Conservation (phyloP, 2,797 vertebrate species). For the Liparis tanakae region DNA sequence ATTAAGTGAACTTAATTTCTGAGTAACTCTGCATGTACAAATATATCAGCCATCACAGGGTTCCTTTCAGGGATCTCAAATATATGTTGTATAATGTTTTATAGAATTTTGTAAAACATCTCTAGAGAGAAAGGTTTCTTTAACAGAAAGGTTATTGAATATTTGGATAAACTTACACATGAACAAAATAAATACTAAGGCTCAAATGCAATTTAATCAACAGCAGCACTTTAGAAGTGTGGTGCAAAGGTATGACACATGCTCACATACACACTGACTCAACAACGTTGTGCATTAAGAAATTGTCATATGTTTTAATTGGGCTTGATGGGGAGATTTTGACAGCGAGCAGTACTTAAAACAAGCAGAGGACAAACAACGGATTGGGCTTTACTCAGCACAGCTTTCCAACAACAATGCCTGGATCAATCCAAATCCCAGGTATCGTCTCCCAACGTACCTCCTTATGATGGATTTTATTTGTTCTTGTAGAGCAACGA, state of each 20-base stretch:
- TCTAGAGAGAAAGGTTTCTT: not conserved
- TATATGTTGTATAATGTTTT: constrained; percentile 1
- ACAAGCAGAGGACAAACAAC: constrained; percentile 22
- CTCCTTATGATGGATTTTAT: not conserved
- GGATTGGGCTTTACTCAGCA: not conserved
- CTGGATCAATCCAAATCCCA: constrained; percentile 6
- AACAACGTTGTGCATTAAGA: constrained; percentile 23
- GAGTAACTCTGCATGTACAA: not conserved
- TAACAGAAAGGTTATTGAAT: not conserved
- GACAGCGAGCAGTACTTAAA: constrained; percentile 6
- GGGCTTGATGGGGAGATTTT: constrained; percentile 14
- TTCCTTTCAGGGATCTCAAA: not conserved
- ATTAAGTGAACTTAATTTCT: not conserved
- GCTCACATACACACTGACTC: constrained; percentile 8
- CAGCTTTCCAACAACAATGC: constrained; percentile 7
- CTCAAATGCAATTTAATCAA: constrained; percentile 16
- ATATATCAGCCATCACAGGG: not conserved
- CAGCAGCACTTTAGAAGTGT: constrained; percentile 1
- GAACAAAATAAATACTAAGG: constrained; percentile 2
- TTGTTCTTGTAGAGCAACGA: not conserved
- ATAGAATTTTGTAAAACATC: not conserved
- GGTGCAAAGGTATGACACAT: not conserved
- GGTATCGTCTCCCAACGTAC: not conserved
- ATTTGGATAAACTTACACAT: constrained; percentile 2
- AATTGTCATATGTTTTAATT: constrained; percentile 19